These are phyloP conservation scores for Pangasius macronema DNA, from an alignment of 2,797 vertebrate genomes.

Conservation along the genomic window DNA sequence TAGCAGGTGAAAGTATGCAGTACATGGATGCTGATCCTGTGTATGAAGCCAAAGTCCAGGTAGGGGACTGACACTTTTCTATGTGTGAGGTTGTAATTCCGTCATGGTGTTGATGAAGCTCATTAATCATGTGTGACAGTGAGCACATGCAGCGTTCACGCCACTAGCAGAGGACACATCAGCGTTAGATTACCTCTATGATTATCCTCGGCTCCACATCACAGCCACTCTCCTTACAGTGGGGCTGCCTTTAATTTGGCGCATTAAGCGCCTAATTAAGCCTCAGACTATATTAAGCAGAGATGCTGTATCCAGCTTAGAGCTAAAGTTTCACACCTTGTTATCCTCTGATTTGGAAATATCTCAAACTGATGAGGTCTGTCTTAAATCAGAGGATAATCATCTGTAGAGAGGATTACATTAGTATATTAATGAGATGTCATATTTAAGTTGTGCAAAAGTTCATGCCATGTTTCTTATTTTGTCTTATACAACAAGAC, in stretches of 20 bases:
- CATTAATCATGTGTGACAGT: constrained; percentile 18
- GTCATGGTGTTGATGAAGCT: constrained; percentile 3
- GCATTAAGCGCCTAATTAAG: constrained; percentile 75
- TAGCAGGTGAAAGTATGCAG: background rate
- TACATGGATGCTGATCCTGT: background rate
- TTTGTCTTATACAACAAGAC: background rate
- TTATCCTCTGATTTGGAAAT: constrained; percentile 47
- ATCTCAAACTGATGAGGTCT: constrained; percentile 27
- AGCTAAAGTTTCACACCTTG: constrained; percentile 54
- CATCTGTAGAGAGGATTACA: constrained; percentile 32
- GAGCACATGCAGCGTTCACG: constrained; percentile 1
- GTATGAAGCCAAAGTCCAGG: background rate
- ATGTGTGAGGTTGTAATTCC: constrained; percentile 5
- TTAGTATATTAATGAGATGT: constrained; percentile 42
- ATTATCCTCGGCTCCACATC: constrained; percentile 47
- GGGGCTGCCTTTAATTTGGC: constrained; percentile 66
- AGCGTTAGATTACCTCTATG: constrained; percentile 13
- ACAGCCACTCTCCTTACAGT: constrained; percentile 58
- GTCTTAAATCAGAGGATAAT: constrained; percentile 27
- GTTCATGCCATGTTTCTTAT: background rate
- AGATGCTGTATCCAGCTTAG: constrained; percentile 51
- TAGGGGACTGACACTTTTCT: background rate
- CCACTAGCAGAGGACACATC: background rate
- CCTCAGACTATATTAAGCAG: constrained; percentile 66
- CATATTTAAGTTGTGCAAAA: background rate